Evolutionary conservation across 2,113 vertebrate species (phyloP).

Genomic region (Sinocyclocheilus maitianheensis): DNA sequence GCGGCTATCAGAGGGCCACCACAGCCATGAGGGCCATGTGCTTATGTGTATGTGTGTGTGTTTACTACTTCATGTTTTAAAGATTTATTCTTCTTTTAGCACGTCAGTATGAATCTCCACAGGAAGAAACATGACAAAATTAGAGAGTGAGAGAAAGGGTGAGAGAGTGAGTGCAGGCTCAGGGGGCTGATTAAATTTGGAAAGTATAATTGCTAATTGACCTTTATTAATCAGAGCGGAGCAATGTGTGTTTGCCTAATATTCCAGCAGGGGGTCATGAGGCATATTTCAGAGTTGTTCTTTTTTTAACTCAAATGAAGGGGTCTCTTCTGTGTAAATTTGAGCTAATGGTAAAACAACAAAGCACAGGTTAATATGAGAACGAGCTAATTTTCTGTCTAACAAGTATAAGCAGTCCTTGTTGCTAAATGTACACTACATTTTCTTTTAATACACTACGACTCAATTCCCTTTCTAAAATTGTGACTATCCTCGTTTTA

Average conservation of each 20-base stretch:
- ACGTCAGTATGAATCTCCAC: constrained; percentile 38
- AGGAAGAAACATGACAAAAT: constrained; percentile 47
- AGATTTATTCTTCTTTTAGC: constrained; percentile 51
- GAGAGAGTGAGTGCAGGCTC: constrained; percentile 63
- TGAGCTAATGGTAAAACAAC: constrained; percentile 64
- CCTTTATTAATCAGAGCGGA: constrained; percentile 80
- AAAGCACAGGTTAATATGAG: constrained; percentile 46
- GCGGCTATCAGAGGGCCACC: constrained; percentile 80
- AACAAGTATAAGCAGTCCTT: not conserved
- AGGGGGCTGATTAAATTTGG: constrained; percentile 81
- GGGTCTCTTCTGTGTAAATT: constrained; percentile 73
- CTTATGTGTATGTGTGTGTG: constrained; percentile 22
- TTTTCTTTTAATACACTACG: not conserved
- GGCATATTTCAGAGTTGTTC: constrained; percentile 53
- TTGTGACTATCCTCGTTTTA: not conserved
- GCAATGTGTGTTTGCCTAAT: constrained; percentile 45
- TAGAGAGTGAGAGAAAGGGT: constrained; percentile 61
- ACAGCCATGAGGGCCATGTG: constrained; percentile 38
- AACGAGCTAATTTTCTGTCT: not conserved
- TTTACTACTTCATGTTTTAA: constrained; percentile 52
- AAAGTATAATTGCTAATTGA: constrained; percentile 83
- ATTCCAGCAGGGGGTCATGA: constrained; percentile 25
- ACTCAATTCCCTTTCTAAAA: not conserved
- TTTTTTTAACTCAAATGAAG: constrained; percentile 67
- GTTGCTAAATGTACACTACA: not conserved